Percentiles rank a stretch among this genome's conserved stretches.
Evolutionary conservation across 2,113 vertebrate genomes (phyloP).

Genomic region (Urocynchramus pylzowi): DNA sequence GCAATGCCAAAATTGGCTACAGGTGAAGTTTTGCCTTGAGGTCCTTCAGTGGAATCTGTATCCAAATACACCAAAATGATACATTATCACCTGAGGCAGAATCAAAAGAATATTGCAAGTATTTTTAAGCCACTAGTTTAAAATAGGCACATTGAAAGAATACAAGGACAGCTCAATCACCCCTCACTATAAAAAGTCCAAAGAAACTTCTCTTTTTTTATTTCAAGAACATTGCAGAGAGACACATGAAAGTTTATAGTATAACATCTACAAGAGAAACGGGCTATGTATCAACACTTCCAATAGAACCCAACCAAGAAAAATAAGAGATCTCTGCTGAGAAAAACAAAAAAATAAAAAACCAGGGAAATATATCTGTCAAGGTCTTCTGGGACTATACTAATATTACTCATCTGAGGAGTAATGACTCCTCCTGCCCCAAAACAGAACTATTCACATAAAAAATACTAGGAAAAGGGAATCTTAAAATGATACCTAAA

Average conservation of each 20-base stretch:
- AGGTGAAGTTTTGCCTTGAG: neutral
- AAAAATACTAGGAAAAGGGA: neutral
- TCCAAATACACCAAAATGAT: neutral
- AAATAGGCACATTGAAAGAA: neutral
- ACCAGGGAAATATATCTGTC: neutral
- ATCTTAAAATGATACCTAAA: neutral
- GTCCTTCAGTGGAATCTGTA: neutral
- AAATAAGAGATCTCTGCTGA: neutral
- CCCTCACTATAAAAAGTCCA: neutral
- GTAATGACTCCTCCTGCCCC: neutral
- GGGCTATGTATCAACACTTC: neutral
- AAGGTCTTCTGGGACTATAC: neutral
- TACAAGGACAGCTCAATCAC: neutral
- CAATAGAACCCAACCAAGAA: neutral
- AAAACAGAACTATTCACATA: neutral
- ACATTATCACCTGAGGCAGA: neutral
- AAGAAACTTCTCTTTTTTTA: neutral
- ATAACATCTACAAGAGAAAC: neutral
- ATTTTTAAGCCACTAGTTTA: neutral
- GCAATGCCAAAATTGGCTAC: neutral
- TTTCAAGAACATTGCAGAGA: neutral
- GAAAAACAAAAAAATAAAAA: neutral
- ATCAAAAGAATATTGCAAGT: neutral
- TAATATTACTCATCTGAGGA: neutral
- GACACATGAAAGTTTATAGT: neutral